A percentile compares a stretch with the other conserved stretches of the same genome.
phyloP scores from a whole-genome alignment of 2,113 vertebrate species.

The Corythaixoides concolor region DNA sequence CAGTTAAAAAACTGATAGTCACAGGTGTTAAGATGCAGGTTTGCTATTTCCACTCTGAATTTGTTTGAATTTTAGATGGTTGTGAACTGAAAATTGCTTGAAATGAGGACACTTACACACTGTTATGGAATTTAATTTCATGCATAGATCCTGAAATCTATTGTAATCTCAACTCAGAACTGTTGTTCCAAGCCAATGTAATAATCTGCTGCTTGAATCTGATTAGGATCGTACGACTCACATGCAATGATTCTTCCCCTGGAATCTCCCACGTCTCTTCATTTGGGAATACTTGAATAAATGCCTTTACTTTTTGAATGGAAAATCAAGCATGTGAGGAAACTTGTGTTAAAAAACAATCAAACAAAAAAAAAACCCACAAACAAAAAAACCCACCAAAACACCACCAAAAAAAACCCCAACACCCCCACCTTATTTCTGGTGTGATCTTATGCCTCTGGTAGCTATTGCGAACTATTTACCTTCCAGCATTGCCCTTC shows the following conservation, averaged over 20 bases:
- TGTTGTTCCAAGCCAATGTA: constrained; percentile 55
- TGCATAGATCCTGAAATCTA: constrained; percentile 57
- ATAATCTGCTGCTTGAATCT: constrained; percentile 61
- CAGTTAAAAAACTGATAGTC: neutral
- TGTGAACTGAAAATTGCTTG: constrained; percentile 61
- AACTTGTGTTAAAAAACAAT: neutral
- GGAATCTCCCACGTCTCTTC: constrained; percentile 21
- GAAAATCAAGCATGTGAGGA: neutral
- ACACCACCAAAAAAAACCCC: too few relatives aligned
- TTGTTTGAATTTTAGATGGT: constrained; percentile 54
- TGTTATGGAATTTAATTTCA: constrained; percentile 64
- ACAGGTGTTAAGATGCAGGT: constrained; percentile 4
- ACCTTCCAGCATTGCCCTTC: neutral
- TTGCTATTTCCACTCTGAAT: constrained; percentile 45
- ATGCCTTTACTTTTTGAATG: constrained; percentile 10
- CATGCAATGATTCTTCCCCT: constrained; percentile 26
- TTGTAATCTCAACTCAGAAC: constrained; percentile 40
- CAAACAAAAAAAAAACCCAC: too few relatives aligned
- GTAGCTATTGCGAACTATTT: neutral
- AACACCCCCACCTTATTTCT: neutral
- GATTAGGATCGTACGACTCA: constrained; percentile 35
- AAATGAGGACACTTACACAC: constrained; percentile 46
- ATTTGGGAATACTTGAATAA: constrained; percentile 6
- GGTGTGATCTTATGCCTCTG: neutral
- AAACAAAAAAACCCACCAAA: neutral